Conservation (phyloP, 1,140 invertebrate species). For the Elysia chlorotica region DNA sequence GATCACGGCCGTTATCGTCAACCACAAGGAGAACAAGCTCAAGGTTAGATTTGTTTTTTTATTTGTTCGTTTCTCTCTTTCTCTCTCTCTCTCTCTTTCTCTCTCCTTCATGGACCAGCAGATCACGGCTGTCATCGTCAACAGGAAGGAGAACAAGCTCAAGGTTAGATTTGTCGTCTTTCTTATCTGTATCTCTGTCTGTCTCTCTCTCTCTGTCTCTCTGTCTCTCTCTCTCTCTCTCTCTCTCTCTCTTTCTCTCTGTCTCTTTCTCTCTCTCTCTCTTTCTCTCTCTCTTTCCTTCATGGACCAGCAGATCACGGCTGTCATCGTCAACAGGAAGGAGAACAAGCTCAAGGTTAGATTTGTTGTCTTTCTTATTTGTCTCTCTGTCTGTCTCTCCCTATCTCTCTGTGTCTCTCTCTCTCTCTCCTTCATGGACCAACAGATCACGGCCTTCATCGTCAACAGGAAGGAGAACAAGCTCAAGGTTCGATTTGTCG, state of each 20-base stretch:
- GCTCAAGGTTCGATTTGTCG: conserved; percentile 48
- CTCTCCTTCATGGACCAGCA: conserved; percentile 99
- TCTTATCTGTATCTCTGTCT: no score
- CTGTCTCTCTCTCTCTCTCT: conserved; percentile 86
- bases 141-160: conserved; percentile 93
- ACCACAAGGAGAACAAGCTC: conserved; percentile 93
- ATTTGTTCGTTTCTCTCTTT: conserved; percentile 86
- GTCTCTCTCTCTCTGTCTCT: no score
- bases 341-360: conserved; percentile 79
- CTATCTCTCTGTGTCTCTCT: no score
- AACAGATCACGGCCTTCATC: conserved; percentile 94
- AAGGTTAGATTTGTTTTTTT: conserved; percentile 39
- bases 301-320: conserved; percentile 97
- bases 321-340: conserved; percentile 96
- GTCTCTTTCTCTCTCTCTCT: no score
- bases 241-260: no score
- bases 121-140: conserved; percentile 92
- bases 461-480: conserved; percentile 98
- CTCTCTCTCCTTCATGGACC: conserved; percentile 99
- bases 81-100: conserved; percentile 91
- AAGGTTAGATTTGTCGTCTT: no score
- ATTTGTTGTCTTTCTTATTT: no score
- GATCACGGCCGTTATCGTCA: conserved; percentile 92
- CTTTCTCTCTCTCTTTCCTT: not conserved
- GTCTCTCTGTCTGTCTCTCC: conserved; percentile 85